Percentiles rank a stretch among this genome's conserved stretches.
These are phyloP conservation scores for Rallus limicola DNA, from an alignment of 2,113 vertebrate species.

Conservation along the genomic window DNA sequence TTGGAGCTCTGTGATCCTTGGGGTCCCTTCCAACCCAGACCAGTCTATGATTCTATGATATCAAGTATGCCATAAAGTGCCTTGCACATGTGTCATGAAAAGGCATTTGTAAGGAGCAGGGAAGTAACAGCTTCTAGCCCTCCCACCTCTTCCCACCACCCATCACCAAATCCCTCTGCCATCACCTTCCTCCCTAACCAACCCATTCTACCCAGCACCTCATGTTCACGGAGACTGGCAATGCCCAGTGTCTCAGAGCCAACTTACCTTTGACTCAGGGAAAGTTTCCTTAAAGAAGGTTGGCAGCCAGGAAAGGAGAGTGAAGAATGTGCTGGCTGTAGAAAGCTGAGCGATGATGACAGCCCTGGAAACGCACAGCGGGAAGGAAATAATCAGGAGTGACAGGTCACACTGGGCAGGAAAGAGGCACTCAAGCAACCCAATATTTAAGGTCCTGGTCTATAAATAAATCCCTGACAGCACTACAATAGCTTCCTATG, in stretches of 20 bases:
- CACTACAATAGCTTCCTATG: background rate
- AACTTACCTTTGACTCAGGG: constrained; percentile 89
- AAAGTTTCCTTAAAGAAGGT: constrained; percentile 95
- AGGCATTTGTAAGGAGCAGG: constrained; percentile 18
- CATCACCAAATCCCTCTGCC: background rate
- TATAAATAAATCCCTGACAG: background rate
- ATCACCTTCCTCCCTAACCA: background rate
- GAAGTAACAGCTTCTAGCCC: fast-evolving
- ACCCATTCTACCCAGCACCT: fast-evolving
- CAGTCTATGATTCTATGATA: too few relatives aligned
- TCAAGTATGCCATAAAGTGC: constrained; percentile 5
- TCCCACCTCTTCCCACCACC: background rate
- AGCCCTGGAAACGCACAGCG: constrained; percentile 77
- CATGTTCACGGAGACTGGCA: fast-evolving
- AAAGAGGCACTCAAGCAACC: background rate
- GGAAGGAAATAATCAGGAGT: background rate
- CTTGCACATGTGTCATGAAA: background rate
- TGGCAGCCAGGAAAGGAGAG: constrained; percentile 94
- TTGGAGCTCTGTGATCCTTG: too few relatives aligned
- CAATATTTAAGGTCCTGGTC: background rate
- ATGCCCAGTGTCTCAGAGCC: fast-evolving
- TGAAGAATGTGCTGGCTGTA: constrained; percentile 90
- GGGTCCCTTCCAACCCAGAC: too few relatives aligned
- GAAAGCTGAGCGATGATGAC: constrained; percentile 91
- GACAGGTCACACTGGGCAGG: background rate